Base-by-base conservation (phyloP, 1,140 invertebrate genomes). In the Aleiodes sp. region DNA sequence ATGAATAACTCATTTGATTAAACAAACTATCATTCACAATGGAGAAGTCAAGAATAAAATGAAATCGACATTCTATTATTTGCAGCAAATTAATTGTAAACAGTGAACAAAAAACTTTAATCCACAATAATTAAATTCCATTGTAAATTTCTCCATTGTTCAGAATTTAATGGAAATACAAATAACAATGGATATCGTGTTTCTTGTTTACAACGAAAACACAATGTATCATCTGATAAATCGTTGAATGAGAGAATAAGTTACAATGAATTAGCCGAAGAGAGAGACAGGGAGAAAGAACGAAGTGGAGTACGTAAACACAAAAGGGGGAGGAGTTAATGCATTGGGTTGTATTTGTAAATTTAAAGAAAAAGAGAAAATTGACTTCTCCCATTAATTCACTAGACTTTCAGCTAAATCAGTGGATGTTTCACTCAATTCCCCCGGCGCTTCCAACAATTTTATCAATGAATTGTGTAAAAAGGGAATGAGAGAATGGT, bases 361-460 rank as follows among this genome's bases (percentile, higher is more conserved):
- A 16, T n/a, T 7, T 46, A 14, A 46, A 46, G 16, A 16, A 7
- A 16, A 19, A 8, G 41, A 16, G 19, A 16, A 16, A 46, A 16
- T 19, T 16, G 41, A 46, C 41, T n/a, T 46, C 41, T 46, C 19
- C 41, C 19, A 46, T 46, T 46, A 8, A 19, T 46, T 19, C n/a
- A n/a, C 14, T 19, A 46, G 41, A 46, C 41, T 46, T 46, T 46
- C 41, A 46, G 41, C 41, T 46, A 46, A 46, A 46, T 46, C 41
- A 46, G 41, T 16, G n/a, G 6, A 16, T 16, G 41, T 46, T 46
- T 46, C 14, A 46, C 19, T 46, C n/a, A n/a, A n/a, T n/a, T n/a
- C n/a, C n/a, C n/a, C n/a, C n/a, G n/a, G n/a, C n/a, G n/a, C n/a
- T n/a, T n/a, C n/a, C n/a, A n/a, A n/a, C n/a, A n/a, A n/a, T n/a